Evolutionary conservation across 64 coral and sea anemone species (phyloP).

Genomic region (Hydrozoanthus tunicans): DNA sequence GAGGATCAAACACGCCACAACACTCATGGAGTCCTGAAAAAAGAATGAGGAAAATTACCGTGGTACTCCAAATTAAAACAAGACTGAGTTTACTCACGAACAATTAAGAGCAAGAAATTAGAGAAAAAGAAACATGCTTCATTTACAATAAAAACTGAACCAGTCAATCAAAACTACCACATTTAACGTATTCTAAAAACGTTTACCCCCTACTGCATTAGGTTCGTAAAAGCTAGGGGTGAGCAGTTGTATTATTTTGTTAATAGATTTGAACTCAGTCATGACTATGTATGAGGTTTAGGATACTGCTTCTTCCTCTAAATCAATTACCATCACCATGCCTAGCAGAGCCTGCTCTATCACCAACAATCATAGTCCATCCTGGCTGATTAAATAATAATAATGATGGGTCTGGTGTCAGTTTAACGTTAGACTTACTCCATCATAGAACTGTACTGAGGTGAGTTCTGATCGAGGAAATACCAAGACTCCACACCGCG

Average conservation of each 20-base stretch:
- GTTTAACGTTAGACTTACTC: neutral
- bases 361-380: no score
- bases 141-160: neutral
- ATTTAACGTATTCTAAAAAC: no score
- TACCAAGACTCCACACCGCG: conserved; percentile 19
- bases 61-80: neutral
- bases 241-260: no score
- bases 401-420: neutral
- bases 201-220: no score
- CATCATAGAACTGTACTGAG: conserved; percentile 52
- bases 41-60: neutral
- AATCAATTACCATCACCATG: no score
- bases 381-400: no score
- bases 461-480: conserved; percentile 41
- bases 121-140: neutral
- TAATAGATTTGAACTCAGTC: no score
- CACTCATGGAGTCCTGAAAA: conserved; percentile 44
- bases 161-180: neutral
- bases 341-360: no score
- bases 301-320: no score
- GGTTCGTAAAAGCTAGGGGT: no score
- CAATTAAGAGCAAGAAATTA: neutral
- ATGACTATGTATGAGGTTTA: no score
- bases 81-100: neutral
- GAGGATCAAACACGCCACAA: conserved; percentile 47